These are phyloP conservation scores for Scomberomorus guttatus DNA, from an alignment of 2,797 vertebrate species.

Conservation along the genomic window DNA sequence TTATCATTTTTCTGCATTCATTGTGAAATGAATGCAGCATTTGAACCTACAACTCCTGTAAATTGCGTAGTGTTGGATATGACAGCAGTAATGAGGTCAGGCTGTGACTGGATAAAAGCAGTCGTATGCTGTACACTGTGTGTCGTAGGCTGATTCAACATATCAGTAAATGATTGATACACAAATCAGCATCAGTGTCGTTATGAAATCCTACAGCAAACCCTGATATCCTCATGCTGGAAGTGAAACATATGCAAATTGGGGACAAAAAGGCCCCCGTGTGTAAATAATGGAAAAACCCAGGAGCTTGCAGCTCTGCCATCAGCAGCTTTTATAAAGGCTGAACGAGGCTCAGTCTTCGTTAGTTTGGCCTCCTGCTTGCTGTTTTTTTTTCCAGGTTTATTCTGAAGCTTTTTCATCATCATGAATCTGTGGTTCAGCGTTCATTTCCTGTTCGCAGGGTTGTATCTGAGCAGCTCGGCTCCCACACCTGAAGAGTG, in stretches of 20 bases:
- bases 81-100: neutral
- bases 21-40: too few relatives aligned
- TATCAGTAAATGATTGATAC: conserved; percentile 18
- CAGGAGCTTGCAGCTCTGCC: neutral
- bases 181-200: neutral
- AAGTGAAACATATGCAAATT: too few relatives aligned
- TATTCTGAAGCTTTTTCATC: neutral
- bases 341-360: neutral
- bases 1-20: too few relatives aligned
- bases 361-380: fast-evolving
- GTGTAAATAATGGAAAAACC: neutral
- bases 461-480: conserved; percentile 23
- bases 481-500: conserved; percentile 53
- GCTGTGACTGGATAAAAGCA: neutral
- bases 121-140: neutral
- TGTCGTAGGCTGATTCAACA: neutral
- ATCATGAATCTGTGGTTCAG: conserved; percentile 47
- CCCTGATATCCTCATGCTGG: neutral
- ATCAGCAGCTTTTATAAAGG: conserved; percentile 10
- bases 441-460: conserved; percentile 1
- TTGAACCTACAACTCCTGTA: too few relatives aligned
- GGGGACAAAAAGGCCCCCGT: neutral
- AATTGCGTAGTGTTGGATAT: too few relatives aligned
- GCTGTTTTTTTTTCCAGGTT: neutral
- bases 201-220: neutral